Evolutionary conservation across 2,888 invertebrate genomes (phyloP), one percentile per base, ranked within the genome.

Genomic region (Drosophila birchii): DNA sequence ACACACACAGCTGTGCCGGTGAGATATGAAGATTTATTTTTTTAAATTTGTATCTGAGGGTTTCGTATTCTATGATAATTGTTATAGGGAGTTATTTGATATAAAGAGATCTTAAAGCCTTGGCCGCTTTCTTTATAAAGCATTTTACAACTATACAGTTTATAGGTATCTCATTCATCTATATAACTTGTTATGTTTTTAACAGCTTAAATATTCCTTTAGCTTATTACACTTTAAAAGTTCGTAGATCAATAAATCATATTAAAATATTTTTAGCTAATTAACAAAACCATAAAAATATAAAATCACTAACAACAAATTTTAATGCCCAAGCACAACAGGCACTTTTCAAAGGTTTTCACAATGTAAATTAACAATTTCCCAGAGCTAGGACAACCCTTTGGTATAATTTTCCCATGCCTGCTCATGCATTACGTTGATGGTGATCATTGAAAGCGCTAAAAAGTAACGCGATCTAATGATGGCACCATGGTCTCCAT

Each of bases 361-460:
- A 9, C 34, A 45, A 69, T 39, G 69, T 29, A 66, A 66, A 67
- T 66, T 58, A 54, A 58, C 36, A 41, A 54, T 41, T 32, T 43
- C 57, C 47, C 55, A 36, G 43, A 20, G 11, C 16, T 11, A 39
- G 20, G 16, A 45, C 36, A 54, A 18, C 20, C 72, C 73, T 63
- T 23, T 55, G 53, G 49, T 18, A 53, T n/a, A 58, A 76, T 75
- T 74, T 84, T 84, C 84, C 78, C 84, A 88, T 72, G 88, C 86
- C 68, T 86, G 84, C 67, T 51, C 64, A 76, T 49, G 84, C 86
- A 86, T 84, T 86, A 76, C 61, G 26, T 26, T 5, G 14, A 43
- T 54, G 53, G 74, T 71, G 56, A 43, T 39, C 44, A 70, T 67
- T 53, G 49, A 69, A 64, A 60, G 85, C 58, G 80, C 70, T 80